These are phyloP conservation scores for Ornithorhynchus anatinus DNA, from an alignment of 2,113 vertebrate genomes.

Conservation along the genomic window DNA sequence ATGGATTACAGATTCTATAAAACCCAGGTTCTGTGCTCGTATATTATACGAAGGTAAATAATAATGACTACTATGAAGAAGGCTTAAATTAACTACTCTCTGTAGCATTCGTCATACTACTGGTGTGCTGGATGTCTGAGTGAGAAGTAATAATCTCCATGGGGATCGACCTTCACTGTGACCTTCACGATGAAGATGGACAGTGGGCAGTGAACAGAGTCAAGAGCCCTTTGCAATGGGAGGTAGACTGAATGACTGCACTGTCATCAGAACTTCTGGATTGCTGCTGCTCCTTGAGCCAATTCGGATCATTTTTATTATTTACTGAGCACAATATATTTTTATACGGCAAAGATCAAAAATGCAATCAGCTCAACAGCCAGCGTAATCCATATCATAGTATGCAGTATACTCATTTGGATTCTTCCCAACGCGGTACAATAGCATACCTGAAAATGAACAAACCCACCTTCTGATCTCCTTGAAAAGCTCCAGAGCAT, in stretches of 20 bases:
- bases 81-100: slow-evolving; percentile 3
- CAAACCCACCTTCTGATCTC: slow-evolving; percentile 13
- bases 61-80: background rate
- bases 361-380: slow-evolving; percentile 20
- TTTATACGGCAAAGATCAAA: slow-evolving; percentile 42
- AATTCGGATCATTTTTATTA: slow-evolving; percentile 38
- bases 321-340: slow-evolving; percentile 29
- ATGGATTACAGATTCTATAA: background rate
- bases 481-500: slow-evolving; percentile 25
- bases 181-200: background rate
- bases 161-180: slow-evolving; percentile 1
- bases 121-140: background rate
- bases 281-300: slow-evolving; percentile 39
- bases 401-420: slow-evolving; percentile 11
- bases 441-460: slow-evolving; percentile 28
- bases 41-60: background rate
- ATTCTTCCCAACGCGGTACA: background rate
- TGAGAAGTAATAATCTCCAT: background rate
- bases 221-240: background rate
- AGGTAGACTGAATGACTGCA: slow-evolving; percentile 23
- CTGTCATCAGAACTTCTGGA: slow-evolving; percentile 29
- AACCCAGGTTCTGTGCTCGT: background rate
- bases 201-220: background rate
- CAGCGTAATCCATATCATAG: slow-evolving; percentile 38
- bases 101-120: background rate